Evolutionary conservation across 2,888 invertebrate species (phyloP).

Genomic region (Halocaridina rubra): DNA sequence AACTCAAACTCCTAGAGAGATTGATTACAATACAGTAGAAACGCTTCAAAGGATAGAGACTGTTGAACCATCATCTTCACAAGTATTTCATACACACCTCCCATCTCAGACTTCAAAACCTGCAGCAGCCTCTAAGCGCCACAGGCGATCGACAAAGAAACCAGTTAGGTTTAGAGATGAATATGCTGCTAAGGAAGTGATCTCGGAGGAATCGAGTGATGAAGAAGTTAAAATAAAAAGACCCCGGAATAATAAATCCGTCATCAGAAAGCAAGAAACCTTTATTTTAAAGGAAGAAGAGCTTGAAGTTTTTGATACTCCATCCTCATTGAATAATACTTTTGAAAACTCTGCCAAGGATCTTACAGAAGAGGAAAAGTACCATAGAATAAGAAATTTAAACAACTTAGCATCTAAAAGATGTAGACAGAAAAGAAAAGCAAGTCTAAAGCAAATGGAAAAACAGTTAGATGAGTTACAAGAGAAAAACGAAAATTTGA

Average conservation of each 20-base stretch:
- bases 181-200: neutral
- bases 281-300: too few species aligned
- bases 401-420: conserved; percentile 16
- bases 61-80: neutral
- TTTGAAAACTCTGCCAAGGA: neutral
- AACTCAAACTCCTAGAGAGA: too few species aligned
- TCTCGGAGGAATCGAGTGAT: neutral
- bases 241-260: too few species aligned
- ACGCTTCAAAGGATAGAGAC: too few species aligned
- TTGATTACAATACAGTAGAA: too few species aligned
- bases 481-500: neutral
- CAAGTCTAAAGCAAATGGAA: neutral
- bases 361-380: neutral
- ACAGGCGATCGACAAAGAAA: neutral
- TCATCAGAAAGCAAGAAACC: too few species aligned
- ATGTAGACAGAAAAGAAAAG: conserved; percentile 13
- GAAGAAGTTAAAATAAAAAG: too few species aligned
- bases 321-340: neutral
- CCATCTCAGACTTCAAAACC: neutral
- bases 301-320: neutral
- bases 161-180: neutral
- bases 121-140: neutral
- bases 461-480: neutral
- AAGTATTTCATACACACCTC: neutral
- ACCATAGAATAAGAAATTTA: neutral